A percentile compares a stretch with the other conserved stretches of the same genome.
phyloP scores from a whole-genome alignment of 2,113 vertebrate species.

The Xenopus borealis region DNA sequence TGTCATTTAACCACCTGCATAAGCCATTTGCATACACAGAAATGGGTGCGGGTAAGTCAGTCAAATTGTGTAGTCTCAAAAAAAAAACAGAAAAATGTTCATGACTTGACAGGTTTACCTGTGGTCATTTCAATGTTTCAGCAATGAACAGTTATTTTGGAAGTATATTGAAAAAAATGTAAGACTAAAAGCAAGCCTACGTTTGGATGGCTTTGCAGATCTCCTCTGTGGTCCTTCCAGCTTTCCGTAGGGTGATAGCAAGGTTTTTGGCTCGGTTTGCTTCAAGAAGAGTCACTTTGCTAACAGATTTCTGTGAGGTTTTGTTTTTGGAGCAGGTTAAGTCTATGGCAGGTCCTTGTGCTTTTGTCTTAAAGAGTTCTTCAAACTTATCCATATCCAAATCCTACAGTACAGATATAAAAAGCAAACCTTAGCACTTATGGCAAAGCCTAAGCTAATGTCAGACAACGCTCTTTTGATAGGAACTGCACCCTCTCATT shows the following conservation, averaged over 20 bases:
- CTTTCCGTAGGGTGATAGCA: constrained; percentile 92
- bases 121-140: too few relatives aligned
- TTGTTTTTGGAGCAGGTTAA: constrained; percentile 83
- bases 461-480: too few relatives aligned
- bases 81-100: too few relatives aligned
- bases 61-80: too few relatives aligned
- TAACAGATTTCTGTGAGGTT: constrained; percentile 76
- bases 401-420: constrained; percentile 61
- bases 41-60: too few relatives aligned
- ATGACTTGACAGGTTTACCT: too few relatives aligned
- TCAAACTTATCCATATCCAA: constrained; percentile 93
- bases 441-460: too few relatives aligned
- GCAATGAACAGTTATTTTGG: too few relatives aligned
- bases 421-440: too few relatives aligned
- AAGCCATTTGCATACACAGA: too few relatives aligned
- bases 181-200: constrained; percentile 55
- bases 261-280: constrained; percentile 95
- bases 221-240: constrained; percentile 83
- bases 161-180: background rate
- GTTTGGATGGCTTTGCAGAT: constrained; percentile 93
- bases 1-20: too few relatives aligned
- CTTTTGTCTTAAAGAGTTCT: constrained; percentile 95
- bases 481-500: background rate
- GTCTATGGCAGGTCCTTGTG: constrained; percentile 86
- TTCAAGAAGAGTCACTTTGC: constrained; percentile 88